Conservation (phyloP, 2,888 invertebrate genomes). For the Microplitis deprimator region DNA sequence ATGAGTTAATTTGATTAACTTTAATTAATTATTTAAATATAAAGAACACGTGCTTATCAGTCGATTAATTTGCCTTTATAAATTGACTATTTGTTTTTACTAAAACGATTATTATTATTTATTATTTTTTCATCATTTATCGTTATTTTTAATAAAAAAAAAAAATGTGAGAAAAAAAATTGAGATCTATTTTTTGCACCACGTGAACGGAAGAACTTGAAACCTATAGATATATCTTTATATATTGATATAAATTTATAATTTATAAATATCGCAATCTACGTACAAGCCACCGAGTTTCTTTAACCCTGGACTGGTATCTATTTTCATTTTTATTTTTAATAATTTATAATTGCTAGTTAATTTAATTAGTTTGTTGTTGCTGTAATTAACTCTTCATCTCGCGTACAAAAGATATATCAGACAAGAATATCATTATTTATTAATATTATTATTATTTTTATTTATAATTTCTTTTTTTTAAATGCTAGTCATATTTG, state of each 20-base stretch:
- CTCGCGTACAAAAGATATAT: slow-evolving; percentile 51
- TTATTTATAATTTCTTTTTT: not conserved
- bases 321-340: slow-evolving; percentile 22
- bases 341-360: slow-evolving; percentile 37
- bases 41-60: slow-evolving; percentile 22
- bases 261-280: slow-evolving; percentile 35
- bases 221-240: slow-evolving; percentile 12
- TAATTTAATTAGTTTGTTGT: slow-evolving; percentile 24
- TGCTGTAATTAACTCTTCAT: slow-evolving; percentile 43
- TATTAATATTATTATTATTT: not conserved
- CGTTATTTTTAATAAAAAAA: not conserved
- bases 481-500: not conserved
- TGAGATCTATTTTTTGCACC: slow-evolving; percentile 12
- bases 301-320: slow-evolving; percentile 53
- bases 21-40: slow-evolving; percentile 17
- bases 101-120: slow-evolving; percentile 9
- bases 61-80: slow-evolving; percentile 25
- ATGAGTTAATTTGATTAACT: slow-evolving; percentile 14
- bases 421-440: slow-evolving; percentile 37
- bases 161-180: not conserved
- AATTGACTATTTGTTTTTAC: not conserved
- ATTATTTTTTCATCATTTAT: not conserved
- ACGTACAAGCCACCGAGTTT: slow-evolving; percentile 47
- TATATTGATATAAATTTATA: not conserved
- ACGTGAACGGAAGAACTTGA: slow-evolving; percentile 37